These are phyloP conservation scores for Baronia brevicornis DNA, from an alignment of 2,888 invertebrate genomes.

Conservation along the genomic window DNA sequence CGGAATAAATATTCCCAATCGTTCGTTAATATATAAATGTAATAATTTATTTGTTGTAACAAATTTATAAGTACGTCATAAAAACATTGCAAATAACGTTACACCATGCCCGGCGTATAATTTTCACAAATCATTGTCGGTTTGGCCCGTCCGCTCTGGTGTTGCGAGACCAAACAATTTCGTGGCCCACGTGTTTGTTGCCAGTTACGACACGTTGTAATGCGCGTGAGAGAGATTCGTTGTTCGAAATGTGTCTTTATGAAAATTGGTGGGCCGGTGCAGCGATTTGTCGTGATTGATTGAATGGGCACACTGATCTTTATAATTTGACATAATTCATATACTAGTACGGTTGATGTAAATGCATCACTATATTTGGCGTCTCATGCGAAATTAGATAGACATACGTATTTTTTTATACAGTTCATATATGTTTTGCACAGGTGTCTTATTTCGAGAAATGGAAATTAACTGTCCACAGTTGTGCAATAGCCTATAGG, in stretches of 20 bases:
- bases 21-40: too few relatives aligned
- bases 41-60: too few relatives aligned
- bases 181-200: slow-evolving; percentile 15
- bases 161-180: slow-evolving; percentile 13
- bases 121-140: slow-evolving; percentile 53
- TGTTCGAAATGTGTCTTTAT: slow-evolving; percentile 6
- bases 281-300: slow-evolving; percentile 10
- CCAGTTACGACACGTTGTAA: slow-evolving; percentile 16
- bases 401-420: neutral
- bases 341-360: too few relatives aligned
- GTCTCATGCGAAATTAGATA: too few relatives aligned
- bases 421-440: too few relatives aligned
- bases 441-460: too few relatives aligned
- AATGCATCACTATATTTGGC: too few relatives aligned
- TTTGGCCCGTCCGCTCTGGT: slow-evolving; percentile 9
- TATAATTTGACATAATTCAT: slow-evolving; percentile 2
- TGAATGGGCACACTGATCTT: slow-evolving; percentile 5
- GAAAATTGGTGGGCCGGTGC: slow-evolving; percentile 9
- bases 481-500: too few relatives aligned
- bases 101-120: slow-evolving; percentile 28
- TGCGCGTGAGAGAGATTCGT: slow-evolving; percentile 14
- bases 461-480: too few relatives aligned
- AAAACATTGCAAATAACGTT: slow-evolving; percentile 19
- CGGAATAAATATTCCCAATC: too few relatives aligned
- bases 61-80: slow-evolving; percentile 9